Evolutionary conservation across 2,797 vertebrate species (phyloP).

Genomic region (Cossypha polioptera): DNA sequence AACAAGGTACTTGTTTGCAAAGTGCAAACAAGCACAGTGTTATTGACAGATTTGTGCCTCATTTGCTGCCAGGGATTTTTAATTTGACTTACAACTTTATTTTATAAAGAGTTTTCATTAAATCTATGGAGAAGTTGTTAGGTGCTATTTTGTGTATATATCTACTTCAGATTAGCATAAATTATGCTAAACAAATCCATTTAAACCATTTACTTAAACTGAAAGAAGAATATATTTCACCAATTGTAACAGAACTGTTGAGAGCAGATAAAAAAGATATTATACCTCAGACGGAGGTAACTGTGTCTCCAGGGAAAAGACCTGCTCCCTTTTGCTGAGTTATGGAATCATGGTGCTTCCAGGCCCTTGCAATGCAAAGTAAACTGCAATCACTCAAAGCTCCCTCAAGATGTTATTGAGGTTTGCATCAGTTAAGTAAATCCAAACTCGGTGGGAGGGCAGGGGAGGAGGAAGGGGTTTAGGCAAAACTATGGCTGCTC

Average conservation of each 20-base stretch:
- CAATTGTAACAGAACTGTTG: background rate
- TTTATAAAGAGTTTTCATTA: background rate
- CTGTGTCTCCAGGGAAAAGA: background rate
- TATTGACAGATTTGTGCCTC: background rate
- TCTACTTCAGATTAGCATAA: background rate
- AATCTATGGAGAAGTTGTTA: background rate
- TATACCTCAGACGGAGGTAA: background rate
- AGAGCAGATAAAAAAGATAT: background rate
- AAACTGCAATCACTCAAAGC: background rate
- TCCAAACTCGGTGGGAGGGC: accelerated
- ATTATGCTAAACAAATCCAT: background rate
- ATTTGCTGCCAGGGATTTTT: background rate
- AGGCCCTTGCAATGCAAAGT: background rate
- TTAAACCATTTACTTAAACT: background rate
- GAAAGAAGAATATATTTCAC: background rate
- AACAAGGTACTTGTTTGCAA: background rate
- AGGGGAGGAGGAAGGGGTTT: background rate
- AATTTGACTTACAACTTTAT: background rate
- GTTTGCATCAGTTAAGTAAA: background rate
- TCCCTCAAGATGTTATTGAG: background rate
- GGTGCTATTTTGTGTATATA: background rate
- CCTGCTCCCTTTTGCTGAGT: background rate
- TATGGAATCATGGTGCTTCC: background rate
- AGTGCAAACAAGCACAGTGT: background rate
- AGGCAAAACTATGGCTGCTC: background rate